Conservation (phyloP, 2,888 invertebrate genomes). For the Trissolcus japonicus region DNA sequence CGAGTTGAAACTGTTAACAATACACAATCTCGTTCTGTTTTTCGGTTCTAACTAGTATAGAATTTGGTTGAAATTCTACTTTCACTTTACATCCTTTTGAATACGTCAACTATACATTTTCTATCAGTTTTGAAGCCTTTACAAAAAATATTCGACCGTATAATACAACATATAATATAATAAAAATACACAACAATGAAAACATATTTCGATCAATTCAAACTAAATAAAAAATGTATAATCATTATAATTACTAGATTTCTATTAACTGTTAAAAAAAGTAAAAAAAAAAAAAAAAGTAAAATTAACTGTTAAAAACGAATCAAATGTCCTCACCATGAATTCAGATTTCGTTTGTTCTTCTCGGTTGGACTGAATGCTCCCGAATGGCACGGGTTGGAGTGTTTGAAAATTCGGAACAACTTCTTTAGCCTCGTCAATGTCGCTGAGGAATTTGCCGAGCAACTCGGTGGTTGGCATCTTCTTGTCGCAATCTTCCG, state of each 20-base stretch:
- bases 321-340: constrained; percentile 30
- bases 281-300: too few species aligned
- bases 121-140: background rate
- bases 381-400: constrained; percentile 9
- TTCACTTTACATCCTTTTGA: constrained; percentile 4
- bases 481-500: constrained; percentile 59
- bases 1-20: too few species aligned
- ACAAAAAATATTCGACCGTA: background rate
- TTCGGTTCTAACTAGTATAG: background rate
- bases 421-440: constrained; percentile 65
- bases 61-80: background rate
- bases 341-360: constrained; percentile 26
- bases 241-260: too few species aligned
- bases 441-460: constrained; percentile 64
- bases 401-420: constrained; percentile 15
- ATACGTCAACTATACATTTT: constrained; percentile 1
- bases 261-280: too few species aligned
- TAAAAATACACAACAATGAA: too few species aligned
- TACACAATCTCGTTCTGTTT: too few species aligned
- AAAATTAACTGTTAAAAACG: background rate
- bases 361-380: constrained; percentile 14
- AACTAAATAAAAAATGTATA: too few species aligned
- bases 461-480: constrained; percentile 66
- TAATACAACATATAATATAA: too few species aligned
- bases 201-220: too few species aligned